Base-by-base conservation (phyloP, 1,140 invertebrate genomes). In the Drosophila navojoa region DNA sequence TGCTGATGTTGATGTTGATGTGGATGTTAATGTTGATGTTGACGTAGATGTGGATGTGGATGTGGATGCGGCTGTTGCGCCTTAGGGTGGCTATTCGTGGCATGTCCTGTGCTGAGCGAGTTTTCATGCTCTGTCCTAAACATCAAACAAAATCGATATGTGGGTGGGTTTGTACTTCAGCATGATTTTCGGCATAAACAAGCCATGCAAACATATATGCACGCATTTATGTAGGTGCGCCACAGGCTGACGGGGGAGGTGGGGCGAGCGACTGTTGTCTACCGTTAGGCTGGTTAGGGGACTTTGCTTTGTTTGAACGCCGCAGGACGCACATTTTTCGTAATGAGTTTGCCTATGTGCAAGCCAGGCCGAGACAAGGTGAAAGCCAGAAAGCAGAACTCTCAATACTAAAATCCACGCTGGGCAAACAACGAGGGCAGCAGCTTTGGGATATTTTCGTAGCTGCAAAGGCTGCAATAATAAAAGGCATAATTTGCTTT, bases 271-370 rank as follows among this genome's bases (percentile, higher is more conserved):
- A n/a, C 27, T 32, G 22, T 44, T 58, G 58, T 22, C 44, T 25
- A 15, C 13, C 75, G 66, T 71, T 58, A 73, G 81, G 35, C 11
- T 38, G 35, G 35, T 73, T 71, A 60, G 67, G 75, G 76, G 49
- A 62, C 60, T 75, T 70, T 87, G 82, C 84, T 86, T 86, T 86
- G 82, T 86, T 86, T 86, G 82, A 87, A 71, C 82, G 82, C 82
- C 82, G 82, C 82, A 86, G 82, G 82, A 86, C 82, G 82, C 82
- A 87, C 82, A 86, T 86, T 86, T 86, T 87, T 82, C 84, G 82
- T 86, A 86, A 86, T 86, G 82, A 86, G 82, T 86, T 86, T 87
- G 84, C 75, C 82, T 79, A 87, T 79, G 69, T 57, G 62, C 42
- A 19, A 64, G 60, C 38, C 42, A 16, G 7, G 32, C 32, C 32